A percentile compares a stretch with the other conserved stretches of the same genome.
Evolutionary conservation across 2,888 invertebrate genomes (phyloP).

Genomic region (Darwinula stevensoni): DNA sequence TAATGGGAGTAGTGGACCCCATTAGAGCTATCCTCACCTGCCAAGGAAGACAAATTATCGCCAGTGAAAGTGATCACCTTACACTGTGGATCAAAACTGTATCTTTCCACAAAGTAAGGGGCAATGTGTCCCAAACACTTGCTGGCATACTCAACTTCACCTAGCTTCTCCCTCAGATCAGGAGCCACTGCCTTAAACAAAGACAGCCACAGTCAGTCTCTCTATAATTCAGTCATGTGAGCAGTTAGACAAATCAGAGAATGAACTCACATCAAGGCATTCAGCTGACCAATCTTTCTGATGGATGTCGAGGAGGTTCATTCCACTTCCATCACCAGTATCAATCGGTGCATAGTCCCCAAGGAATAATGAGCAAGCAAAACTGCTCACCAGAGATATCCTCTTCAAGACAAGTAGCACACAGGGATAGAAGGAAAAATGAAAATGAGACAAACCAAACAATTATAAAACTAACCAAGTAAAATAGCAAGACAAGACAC

Average conservation of each 20-base stretch:
- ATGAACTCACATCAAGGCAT: conserved; percentile 34
- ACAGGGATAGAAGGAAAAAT: too few relatives aligned
- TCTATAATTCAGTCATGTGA: conserved; percentile 4
- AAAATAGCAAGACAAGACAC: too few relatives aligned
- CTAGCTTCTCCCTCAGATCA: conserved; percentile 37
- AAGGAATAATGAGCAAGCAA: conserved; percentile 56
- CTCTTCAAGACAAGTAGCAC: too few relatives aligned
- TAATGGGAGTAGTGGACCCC: too few relatives aligned
- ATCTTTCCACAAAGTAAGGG: conserved; percentile 51
- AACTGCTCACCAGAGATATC: conserved; percentile 77
- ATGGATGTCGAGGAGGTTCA: conserved; percentile 68
- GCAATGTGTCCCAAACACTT: conserved; percentile 38
- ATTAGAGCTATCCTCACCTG: conserved; percentile 22
- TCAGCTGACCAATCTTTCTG: conserved; percentile 40
- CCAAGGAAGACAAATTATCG: conserved; percentile 66
- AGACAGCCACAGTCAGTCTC: conserved; percentile 6
- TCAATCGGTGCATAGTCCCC: conserved; percentile 74
- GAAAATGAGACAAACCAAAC: too few relatives aligned
- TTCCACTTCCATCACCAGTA: conserved; percentile 72
- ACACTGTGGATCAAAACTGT: conserved; percentile 50
- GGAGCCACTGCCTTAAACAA: conserved; percentile 40
- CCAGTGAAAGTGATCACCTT: conserved; percentile 68
- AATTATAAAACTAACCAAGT: too few relatives aligned
- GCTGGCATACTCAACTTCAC: conserved; percentile 35
- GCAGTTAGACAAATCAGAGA: background rate